These are phyloP conservation scores for Phylloscopus trochilus DNA, from an alignment of 2,113 vertebrate species.

Conservation along the genomic window DNA sequence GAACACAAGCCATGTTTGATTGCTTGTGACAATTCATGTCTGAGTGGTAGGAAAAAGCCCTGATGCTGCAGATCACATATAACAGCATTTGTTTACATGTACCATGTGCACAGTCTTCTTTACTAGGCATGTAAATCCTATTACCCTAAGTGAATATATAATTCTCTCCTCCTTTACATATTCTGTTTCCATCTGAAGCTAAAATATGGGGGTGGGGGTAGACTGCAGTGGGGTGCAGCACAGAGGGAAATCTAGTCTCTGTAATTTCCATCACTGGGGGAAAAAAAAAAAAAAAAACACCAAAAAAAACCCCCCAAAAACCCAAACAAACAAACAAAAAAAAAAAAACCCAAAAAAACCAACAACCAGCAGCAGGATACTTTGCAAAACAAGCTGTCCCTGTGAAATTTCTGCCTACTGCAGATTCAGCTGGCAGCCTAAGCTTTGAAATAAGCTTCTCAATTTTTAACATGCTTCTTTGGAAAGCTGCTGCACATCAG, in stretches of 20 bases:
- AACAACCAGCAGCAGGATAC: background rate
- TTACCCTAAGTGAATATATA: background rate
- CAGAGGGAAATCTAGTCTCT: background rate
- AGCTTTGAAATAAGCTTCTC: background rate
- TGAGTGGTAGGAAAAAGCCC: background rate
- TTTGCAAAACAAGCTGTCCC: conserved; percentile 25
- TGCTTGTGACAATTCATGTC: background rate
- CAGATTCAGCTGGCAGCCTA: background rate
- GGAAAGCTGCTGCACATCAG: background rate
- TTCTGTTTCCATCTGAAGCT: background rate
- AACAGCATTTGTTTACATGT: background rate
- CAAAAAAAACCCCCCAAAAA: too few relatives aligned
- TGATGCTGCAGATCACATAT: background rate
- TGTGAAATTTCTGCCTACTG: conserved; percentile 27
- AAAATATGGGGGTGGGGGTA: background rate
- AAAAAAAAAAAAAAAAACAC: background rate
- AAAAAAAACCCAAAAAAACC: background rate
- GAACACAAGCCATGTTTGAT: background rate
- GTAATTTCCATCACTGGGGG: background rate
- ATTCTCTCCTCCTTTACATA: background rate
- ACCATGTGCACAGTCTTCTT: background rate
- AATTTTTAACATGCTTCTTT: background rate
- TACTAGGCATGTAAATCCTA: background rate
- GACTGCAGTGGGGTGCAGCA: background rate
- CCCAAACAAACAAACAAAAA: background rate